These are phyloP conservation scores for Boloria selene DNA, from an alignment of 2,888 invertebrate species.

Conservation along the genomic window DNA sequence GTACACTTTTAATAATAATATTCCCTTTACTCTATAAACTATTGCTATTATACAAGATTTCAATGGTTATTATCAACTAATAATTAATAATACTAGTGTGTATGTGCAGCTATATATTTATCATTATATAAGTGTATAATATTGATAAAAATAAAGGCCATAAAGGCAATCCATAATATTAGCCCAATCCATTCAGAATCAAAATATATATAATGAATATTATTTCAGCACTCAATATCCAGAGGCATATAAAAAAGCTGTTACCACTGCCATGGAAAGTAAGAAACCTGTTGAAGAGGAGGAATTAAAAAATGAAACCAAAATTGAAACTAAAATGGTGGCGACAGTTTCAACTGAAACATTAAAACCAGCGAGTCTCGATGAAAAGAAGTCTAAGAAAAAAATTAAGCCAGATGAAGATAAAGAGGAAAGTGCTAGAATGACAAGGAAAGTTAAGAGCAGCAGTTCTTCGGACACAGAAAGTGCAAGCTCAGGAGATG, in stretches of 20 bases:
- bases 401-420: slow-evolving; percentile 49
- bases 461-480: slow-evolving; percentile 84
- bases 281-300: slow-evolving; percentile 68
- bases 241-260: slow-evolving; percentile 84
- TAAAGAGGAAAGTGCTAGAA: slow-evolving; percentile 23
- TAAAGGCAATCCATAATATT: no score
- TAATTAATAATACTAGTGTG: no score
- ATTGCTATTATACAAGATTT: background rate
- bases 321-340: slow-evolving; percentile 70
- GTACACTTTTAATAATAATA: background rate
- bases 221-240: slow-evolving; percentile 84
- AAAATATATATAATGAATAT: background rate
- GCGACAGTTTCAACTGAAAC: slow-evolving; percentile 76
- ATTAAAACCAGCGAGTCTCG: slow-evolving; percentile 66
- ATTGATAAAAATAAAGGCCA: no score
- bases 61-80: no score
- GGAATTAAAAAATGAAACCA: slow-evolving; percentile 58
- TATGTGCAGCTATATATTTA: no score
- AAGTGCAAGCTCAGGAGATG: slow-evolving; percentile 85
- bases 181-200: no score
- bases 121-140: no score
- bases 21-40: background rate
- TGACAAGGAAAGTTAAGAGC: slow-evolving; percentile 46
- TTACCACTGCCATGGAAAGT: slow-evolving; percentile 75
- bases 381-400: slow-evolving; percentile 58